Base-by-base conservation (phyloP, 1,140 invertebrate genomes). In the Euwallacea fornicatus region DNA sequence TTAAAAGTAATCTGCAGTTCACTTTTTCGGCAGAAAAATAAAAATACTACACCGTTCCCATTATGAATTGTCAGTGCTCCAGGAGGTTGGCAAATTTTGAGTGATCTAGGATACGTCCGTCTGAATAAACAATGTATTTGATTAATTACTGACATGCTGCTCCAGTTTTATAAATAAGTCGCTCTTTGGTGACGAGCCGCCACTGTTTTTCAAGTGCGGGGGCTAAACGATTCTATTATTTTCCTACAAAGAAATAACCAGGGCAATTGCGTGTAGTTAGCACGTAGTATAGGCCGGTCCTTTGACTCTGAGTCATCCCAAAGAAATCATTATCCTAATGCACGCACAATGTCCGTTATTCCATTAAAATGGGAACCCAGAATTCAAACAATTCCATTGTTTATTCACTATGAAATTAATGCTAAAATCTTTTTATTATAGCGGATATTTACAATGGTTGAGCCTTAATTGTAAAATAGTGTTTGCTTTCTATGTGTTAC, bases 361-460 rank as follows among this genome's bases (percentile, higher is more conserved):
- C 65, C 54, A 67, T 67, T 58, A 67, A 56, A 67, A 43, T 59
- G 42, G 44, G 65, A 60, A 60, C 56, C 21, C 66, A 68, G 66
- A 68, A 68, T 68, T 60, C 42, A 68, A 68, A 68, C 66, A 61
- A 60, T 60, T 50, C 66, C 66, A 68, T 68, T 68, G 66, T 68
- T 68, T 68, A 61, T 68, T 61, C 66, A 68, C n/a, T 61, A 60
- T 43, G 58, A 68, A 68, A 68, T 68, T 68, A 68, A 68, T 68
- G 66, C 66, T 68, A 68, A 68, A 68, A 68, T 68, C 67, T 69
- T 69, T 69, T 69, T 69, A 69, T 69, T 69, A 69, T 69, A 43
- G 67, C 67, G 67, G 67, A 69, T 69, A 69, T 69, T 69, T 69
- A 69, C 67, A 61, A 62, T 69, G 67, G 67, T 62, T 69, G 55